These are phyloP conservation scores for Dromas ardeola DNA, from an alignment of 2,113 vertebrate genomes.

Conservation along the genomic window DNA sequence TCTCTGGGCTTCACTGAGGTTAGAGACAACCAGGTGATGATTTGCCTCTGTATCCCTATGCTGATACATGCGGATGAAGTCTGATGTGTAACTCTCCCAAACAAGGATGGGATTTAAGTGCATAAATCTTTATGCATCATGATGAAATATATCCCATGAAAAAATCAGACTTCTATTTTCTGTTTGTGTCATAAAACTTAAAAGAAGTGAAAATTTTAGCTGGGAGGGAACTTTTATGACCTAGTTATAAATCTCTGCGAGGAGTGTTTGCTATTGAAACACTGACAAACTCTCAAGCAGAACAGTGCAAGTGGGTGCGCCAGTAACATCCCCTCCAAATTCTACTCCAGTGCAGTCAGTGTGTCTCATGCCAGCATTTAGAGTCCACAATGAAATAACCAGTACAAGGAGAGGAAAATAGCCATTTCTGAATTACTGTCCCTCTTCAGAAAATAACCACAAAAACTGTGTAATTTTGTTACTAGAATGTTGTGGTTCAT, in stretches of 20 bases:
- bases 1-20: neutral
- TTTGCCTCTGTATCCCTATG: neutral
- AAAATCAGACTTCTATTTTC: conserved; percentile 15
- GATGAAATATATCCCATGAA: conserved; percentile 33
- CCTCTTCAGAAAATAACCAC: conserved; percentile 38
- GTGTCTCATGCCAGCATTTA: neutral
- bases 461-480: conserved; percentile 24
- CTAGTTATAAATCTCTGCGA: conserved; percentile 58
- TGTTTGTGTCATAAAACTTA: conserved; percentile 58
- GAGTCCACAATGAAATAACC: neutral
- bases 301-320: neutral
- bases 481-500: conserved; percentile 31
- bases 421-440: conserved; percentile 42
- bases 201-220: conserved; percentile 64
- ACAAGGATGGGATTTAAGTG: neutral
- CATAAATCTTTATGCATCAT: neutral
- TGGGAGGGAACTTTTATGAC: conserved; percentile 48
- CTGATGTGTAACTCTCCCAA: neutral
- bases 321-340: conserved; percentile 36
- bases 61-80: neutral
- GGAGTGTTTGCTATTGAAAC: conserved; percentile 39
- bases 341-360: neutral
- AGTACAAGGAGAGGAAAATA: conserved; percentile 41
- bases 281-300: conserved; percentile 37
- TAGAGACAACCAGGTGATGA: neutral